A percentile compares a stretch with the other conserved stretches of the same genome.
Conservation (phyloP, 2,113 vertebrate species). For the Emydura subglobosa region DNA sequence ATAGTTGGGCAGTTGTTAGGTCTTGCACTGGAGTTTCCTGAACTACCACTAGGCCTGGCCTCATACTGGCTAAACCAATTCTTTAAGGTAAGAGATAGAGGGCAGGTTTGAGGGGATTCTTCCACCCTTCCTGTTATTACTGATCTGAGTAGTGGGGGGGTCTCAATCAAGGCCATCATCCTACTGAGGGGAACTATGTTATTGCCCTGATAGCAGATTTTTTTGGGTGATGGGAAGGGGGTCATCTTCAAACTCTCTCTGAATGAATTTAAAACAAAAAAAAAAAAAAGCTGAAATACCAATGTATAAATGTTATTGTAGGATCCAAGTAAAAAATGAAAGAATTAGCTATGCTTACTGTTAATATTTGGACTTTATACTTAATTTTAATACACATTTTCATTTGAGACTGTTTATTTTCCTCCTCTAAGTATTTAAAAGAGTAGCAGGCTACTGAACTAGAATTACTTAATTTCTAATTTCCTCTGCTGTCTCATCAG, state of each 20-base stretch:
- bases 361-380: neutral
- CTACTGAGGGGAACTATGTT: neutral
- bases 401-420: neutral
- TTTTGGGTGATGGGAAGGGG: neutral
- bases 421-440: neutral
- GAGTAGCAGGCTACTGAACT: neutral
- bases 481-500: neutral
- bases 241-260: neutral
- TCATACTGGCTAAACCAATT: neutral
- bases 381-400: neutral
- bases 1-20: rapidly evolving
- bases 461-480: neutral
- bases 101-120: neutral
- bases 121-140: neutral
- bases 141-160: neutral
- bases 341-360: neutral
- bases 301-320: neutral
- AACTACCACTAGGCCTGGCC: neutral
- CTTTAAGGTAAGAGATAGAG: neutral
- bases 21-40: neutral
- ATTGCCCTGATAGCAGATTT: neutral
- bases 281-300: neutral
- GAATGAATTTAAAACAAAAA: neutral
- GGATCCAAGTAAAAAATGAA: neutral
- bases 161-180: neutral